Base-by-base conservation (phyloP, 2,797 vertebrate genomes). In the Nyctibius grandis region DNA sequence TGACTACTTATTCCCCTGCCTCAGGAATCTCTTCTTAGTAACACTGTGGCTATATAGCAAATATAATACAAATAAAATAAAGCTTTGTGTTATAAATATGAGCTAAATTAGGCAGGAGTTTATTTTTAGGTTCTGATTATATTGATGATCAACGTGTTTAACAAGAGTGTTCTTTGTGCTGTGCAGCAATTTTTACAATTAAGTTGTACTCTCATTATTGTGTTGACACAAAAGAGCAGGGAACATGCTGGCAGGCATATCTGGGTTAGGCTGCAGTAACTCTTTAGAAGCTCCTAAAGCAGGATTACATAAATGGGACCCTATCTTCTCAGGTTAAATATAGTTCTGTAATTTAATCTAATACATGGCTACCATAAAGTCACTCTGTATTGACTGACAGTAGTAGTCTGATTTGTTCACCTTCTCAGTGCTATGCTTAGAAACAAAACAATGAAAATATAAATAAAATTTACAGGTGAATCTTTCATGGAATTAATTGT, bases 201-300 rank as follows among this genome's bases (percentile, higher is more conserved):
- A 85, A 94, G 54, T 80, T 31, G 42, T 87, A 33, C 53, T 94
- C 75, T 72, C 48, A 29, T 95, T 69, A 74, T 6, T 87, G 70
- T 42, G 60, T 82, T 91, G 64, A 83, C 31, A 23, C 87, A 85
- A 78, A 78, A 86, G 54, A 88, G 34, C 65, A 69, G 57, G 44
- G 76, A 38, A 48, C 68, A 65, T 75, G 56, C 86, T 95, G 90
- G 86, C 81, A 93, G 88, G 75, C 68, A 7, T 89, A 91, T 95
- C 90, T 94, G 60, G 88, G 84, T 95, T 96, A 96, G 93, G 45
- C 88, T 95, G 75, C 78, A 70, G 53, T 44, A 92, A 88, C 87
- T 95, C 91, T 82, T 95, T 92, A 95, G 78, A 61, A 88, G 81
- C 81, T 95, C 53, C 91, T 93, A 85, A 95, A 96, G 91, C 54